Conservation (phyloP, 2,113 vertebrate species). For the Nesoenas mayeri region DNA sequence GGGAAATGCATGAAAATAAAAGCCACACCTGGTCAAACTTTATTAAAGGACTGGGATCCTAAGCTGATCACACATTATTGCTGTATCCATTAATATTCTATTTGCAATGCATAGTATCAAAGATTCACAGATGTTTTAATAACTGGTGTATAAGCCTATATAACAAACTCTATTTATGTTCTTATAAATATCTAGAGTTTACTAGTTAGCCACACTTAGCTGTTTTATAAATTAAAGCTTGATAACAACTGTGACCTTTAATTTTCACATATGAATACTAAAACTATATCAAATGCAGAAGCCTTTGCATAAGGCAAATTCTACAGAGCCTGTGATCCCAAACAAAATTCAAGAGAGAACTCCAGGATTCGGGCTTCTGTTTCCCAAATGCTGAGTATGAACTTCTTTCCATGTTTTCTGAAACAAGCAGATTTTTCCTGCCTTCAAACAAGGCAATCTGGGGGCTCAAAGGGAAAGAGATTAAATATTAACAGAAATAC, state of each 20-base stretch:
- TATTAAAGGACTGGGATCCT: background rate
- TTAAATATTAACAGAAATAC: background rate
- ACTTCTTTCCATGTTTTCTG: background rate
- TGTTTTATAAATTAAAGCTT: background rate
- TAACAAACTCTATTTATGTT: background rate
- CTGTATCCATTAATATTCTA: background rate
- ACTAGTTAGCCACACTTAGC: background rate
- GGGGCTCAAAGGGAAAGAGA: background rate
- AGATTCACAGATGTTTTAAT: background rate
- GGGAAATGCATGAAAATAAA: background rate
- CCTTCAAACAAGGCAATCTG: background rate
- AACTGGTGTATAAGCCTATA: background rate
- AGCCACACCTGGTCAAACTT: background rate
- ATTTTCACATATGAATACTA: background rate
- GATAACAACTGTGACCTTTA: background rate
- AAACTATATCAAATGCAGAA: background rate
- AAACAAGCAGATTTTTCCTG: background rate
- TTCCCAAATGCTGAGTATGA: background rate
- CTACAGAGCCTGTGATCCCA: background rate
- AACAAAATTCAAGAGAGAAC: background rate
- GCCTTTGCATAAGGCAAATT: background rate
- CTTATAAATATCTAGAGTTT: background rate
- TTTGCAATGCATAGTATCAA: background rate
- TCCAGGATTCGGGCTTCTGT: background rate
- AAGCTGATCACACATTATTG: background rate